Evolutionary conservation across 1,140 invertebrate species (phyloP).

Genomic region (Nixonia krombeini): DNA sequence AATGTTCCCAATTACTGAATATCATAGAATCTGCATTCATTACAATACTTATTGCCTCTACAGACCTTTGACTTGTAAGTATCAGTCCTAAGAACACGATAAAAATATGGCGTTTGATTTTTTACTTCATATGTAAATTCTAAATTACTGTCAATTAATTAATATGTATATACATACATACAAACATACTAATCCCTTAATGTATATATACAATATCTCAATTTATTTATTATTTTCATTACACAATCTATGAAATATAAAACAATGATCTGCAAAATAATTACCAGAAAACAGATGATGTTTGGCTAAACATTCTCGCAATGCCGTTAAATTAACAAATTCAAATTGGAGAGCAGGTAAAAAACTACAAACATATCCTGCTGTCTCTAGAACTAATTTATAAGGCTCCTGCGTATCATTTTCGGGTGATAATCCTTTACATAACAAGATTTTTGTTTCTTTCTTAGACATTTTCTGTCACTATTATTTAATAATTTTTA

Average conservation of each 20-base stretch:
- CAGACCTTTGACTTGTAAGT: conserved; percentile 63
- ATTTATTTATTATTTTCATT: too few species aligned
- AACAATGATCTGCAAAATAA: conserved; percentile 2
- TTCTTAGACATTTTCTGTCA: too few species aligned
- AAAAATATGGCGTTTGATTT: too few species aligned
- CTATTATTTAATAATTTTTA: too few species aligned
- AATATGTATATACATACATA: too few species aligned
- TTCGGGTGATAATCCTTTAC: conserved; percentile 53
- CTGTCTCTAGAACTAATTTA: conserved; percentile 48
- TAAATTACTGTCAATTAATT: too few species aligned
- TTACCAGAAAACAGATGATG: conserved; percentile 60
- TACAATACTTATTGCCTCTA: conserved; percentile 54
- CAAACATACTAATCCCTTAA: too few species aligned
- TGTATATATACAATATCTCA: too few species aligned
- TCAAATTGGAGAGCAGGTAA: conserved; percentile 60
- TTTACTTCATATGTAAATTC: too few species aligned
- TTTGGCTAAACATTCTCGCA: conserved; percentile 44
- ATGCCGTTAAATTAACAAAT: conserved; percentile 54
- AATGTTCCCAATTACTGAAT: conserved; percentile 49
- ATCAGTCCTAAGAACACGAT: conserved; percentile 60
- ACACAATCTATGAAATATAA: conserved; percentile 1
- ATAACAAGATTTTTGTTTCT: conserved; percentile 54
- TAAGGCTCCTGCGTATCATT: conserved; percentile 57
- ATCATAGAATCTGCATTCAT: conserved; percentile 31
- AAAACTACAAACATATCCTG: conserved; percentile 57